Evolutionary conservation across 2,797 vertebrate genomes (phyloP), one percentile per base, ranked within the genome.

Genomic region (Eptatretus atami): DNA sequence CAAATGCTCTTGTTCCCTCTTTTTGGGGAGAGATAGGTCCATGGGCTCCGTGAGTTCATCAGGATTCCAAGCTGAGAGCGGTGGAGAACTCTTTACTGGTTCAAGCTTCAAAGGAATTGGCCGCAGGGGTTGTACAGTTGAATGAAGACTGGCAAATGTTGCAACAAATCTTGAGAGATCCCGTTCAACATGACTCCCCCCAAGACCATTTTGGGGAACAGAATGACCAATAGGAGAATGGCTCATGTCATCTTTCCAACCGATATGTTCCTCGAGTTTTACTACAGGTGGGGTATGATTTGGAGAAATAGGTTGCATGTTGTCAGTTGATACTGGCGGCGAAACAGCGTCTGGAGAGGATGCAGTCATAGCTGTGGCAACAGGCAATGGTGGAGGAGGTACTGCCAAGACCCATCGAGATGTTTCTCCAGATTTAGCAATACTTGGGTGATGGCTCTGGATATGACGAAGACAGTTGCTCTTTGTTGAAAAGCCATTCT

Each of bases 381-480:
- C 64, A 69, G 53, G 75, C 75, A 2, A 68, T 52, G 52, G 71
- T 57, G 3, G 74, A 71, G 3, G 76, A 78, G 52, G 9, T n/a
- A 61, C 57, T n/a, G n/a, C n/a, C n/a, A 77, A 72, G 1, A 80
- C 75, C 0, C 75, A 77, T 68, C 83, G 73, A 44, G 95, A 81
- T 52, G 87, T 82, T 60, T 80, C 84, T 67, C 95, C 87, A 1
- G 93, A 82, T 73, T 94, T 84, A 2, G 73, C 84, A 64, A 95
- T 80, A 2, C 90, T 81, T 1, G 82, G 77, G 71, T 98, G 90
- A 70, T 93, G 86, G 73, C 92, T 93, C 53, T 88, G 80, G 68
- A 95, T 78, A 70, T 98, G 88, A 68, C 90, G 88, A 73, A 94
- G 77, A 71, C 88, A 95, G 67, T 88, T 93, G 24, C 86, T 78